Conservation (phyloP, 1,140 invertebrate genomes). For the Drosophila aff. region DNA sequence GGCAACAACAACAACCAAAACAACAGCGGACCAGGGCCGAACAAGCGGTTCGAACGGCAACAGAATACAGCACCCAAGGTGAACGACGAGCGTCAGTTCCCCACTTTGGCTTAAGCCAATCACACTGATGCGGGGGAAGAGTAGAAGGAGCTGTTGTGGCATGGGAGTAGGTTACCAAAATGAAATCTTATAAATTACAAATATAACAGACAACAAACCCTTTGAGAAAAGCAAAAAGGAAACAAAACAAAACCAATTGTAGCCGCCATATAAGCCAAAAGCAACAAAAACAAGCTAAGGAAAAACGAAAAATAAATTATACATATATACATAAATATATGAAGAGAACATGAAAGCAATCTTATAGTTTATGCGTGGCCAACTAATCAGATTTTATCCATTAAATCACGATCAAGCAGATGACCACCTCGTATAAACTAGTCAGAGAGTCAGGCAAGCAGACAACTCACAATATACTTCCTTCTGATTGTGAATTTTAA, state of each 20-base stretch:
- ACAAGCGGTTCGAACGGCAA: slow-evolving; percentile 75
- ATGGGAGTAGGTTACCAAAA: slow-evolving; percentile 51
- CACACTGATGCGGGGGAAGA: background rate
- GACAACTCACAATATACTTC: slow-evolving; percentile 7
- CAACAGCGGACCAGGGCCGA: slow-evolving; percentile 37
- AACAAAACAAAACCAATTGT: slow-evolving; percentile 25
- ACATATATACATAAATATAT: slow-evolving; percentile 49
- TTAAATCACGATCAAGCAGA: slow-evolving; percentile 37
- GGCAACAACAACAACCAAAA: slow-evolving; percentile 64
- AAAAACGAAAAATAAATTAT: slow-evolving; percentile 49
- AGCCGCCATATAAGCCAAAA: slow-evolving; percentile 73
- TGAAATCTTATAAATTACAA: slow-evolving; percentile 50
- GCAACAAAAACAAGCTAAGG: slow-evolving; percentile 60
- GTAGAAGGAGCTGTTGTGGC: slow-evolving; percentile 5
- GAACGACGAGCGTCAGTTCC: slow-evolving; percentile 97
- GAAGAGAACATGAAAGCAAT: slow-evolving; percentile 61
- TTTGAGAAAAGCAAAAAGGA: slow-evolving; percentile 14
- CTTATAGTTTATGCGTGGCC: slow-evolving; percentile 47
- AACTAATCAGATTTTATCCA: slow-evolving; percentile 41
- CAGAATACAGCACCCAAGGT: slow-evolving; percentile 92
- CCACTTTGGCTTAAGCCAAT: slow-evolving; percentile 89
- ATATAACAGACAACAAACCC: slow-evolving; percentile 51
- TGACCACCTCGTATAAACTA: slow-evolving; percentile 45
- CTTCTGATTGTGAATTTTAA: slow-evolving; percentile 14
- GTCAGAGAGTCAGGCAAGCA: slow-evolving; percentile 7